A percentile compares a stretch with the other conserved stretches of the same genome.
phyloP scores from a whole-genome alignment of 2,888 invertebrate genomes.

The Mimachlamys varia region DNA sequence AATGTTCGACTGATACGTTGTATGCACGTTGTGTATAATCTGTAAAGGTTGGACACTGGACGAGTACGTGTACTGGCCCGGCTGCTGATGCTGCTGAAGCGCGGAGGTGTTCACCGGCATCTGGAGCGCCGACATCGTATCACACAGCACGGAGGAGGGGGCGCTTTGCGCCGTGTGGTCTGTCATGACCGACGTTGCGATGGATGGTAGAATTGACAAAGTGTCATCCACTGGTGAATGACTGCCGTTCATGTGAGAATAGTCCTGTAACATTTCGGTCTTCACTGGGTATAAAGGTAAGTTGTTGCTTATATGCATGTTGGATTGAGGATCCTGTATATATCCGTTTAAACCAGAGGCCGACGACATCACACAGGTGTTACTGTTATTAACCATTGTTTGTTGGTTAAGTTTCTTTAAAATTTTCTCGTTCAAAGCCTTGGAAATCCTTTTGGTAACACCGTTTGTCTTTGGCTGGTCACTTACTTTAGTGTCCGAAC shows the following conservation, averaged over 20 bases:
- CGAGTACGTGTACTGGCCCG: slow-evolving; percentile 43
- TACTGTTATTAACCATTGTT: not conserved
- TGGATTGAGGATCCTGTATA: not conserved
- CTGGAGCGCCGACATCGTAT: not conserved
- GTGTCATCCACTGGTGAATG: not conserved
- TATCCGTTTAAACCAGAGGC: not conserved
- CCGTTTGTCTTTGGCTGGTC: slow-evolving; percentile 51
- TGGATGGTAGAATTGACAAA: not conserved
- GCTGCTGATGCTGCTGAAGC: not conserved
- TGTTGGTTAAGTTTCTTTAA: slow-evolving; percentile 51
- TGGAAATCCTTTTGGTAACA: slow-evolving; percentile 65
- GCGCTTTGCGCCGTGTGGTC: not conserved
- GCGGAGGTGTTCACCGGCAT: not conserved
- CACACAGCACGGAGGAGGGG: slow-evolving; percentile 11
- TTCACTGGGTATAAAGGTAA: slow-evolving; percentile 9
- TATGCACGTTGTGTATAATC: not conserved
- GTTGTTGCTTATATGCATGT: not conserved
- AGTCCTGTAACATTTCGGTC: not conserved
- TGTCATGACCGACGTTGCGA: not conserved
- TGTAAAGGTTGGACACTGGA: slow-evolving; percentile 37
- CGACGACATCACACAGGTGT: not conserved
- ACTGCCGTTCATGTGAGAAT: not conserved
- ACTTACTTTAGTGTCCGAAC: not conserved
- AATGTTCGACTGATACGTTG: not conserved
- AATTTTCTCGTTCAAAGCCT: slow-evolving; percentile 70